These are phyloP conservation scores for Philereme vetulata DNA, from an alignment of 2,888 invertebrate genomes.

Conservation along the genomic window DNA sequence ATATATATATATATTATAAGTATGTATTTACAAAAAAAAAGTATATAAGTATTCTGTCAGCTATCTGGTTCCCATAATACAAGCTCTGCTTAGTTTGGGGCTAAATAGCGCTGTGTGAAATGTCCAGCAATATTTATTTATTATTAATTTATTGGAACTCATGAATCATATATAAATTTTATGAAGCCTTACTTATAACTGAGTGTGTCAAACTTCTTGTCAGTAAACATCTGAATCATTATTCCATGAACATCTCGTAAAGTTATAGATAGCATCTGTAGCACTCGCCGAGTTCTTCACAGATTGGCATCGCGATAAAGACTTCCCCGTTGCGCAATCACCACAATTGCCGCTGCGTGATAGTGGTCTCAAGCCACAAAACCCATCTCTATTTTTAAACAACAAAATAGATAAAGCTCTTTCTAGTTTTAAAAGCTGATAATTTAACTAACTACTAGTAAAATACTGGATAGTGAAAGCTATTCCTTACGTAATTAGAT, in stretches of 20 bases:
- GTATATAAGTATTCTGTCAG: no score
- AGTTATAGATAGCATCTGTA: conserved; percentile 34
- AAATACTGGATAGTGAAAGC: background rate
- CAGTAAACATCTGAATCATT: conserved; percentile 13
- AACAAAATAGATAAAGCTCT: conserved; percentile 28
- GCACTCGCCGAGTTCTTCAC: conserved; percentile 23
- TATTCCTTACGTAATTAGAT: no score
- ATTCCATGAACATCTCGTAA: conserved; percentile 17
- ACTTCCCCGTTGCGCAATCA: conserved; percentile 34
- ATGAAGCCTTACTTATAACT: no score
- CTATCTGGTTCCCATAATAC: no score
- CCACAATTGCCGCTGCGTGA: conserved; percentile 34
- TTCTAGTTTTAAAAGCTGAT: conserved; percentile 21
- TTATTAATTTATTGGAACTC: no score
- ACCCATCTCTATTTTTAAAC: conserved; percentile 31
- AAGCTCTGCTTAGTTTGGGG: no score
- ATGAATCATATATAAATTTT: no score
- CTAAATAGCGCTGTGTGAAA: no score
- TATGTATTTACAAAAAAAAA: no score
- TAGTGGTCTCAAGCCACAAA: conserved; percentile 35
- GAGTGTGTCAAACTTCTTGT: conserved; percentile 1
- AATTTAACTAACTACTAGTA: conserved; percentile 4
- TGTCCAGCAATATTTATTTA: no score
- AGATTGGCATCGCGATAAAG: conserved; percentile 35
- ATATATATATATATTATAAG: no score